phyloP scores from a whole-genome alignment of 2,113 vertebrate species.

The Salvelinus sp. region DNA sequence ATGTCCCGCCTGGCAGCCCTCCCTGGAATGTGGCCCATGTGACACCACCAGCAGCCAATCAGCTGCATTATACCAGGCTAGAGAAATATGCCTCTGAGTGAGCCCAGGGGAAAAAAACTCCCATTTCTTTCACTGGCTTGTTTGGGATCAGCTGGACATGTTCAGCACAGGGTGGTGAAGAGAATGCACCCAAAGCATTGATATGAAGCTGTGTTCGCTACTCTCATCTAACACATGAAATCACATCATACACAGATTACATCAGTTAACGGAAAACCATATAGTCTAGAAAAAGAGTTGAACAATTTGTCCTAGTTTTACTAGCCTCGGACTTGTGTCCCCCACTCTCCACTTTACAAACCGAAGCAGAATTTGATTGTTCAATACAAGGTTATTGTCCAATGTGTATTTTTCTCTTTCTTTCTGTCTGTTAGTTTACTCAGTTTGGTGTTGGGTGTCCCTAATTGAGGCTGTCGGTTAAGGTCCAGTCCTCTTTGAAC shows the following conservation, averaged over 20 bases:
- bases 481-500: constrained; percentile 10
- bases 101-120: background rate
- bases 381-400: no score
- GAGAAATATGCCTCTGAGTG: constrained; percentile 11
- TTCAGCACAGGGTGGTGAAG: background rate
- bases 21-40: constrained; percentile 14
- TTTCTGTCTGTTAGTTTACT: background rate
- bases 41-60: constrained; percentile 21
- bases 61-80: constrained; percentile 15
- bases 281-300: no score
- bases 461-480: background rate
- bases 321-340: no score
- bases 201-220: background rate
- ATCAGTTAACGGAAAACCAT: no score
- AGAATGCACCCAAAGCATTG: no score
- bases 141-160: background rate
- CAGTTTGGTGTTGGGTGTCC: background rate
- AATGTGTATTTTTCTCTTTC: no score
- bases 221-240: no score
- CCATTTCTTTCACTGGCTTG: constrained; percentile 20
- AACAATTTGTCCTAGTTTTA: no score
- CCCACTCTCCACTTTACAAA: no score
- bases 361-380: no score
- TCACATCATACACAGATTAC: no score
- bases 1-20: constrained; percentile 29